Conservation (phyloP, 2,888 invertebrate species). For the Agonopterix alstromeriana region DNA sequence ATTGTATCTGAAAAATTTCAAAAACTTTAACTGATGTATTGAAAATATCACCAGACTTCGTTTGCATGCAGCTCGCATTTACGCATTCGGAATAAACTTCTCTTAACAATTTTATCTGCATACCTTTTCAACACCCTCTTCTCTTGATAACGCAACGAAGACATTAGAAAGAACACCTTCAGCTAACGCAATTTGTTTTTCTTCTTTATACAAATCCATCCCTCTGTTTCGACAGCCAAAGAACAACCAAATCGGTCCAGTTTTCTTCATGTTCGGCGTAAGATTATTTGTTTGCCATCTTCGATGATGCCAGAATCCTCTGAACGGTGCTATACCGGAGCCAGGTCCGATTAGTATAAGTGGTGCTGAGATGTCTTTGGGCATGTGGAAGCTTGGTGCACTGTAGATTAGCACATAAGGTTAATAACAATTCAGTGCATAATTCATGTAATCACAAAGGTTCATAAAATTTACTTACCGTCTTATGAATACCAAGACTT, state of each 20-base stretch:
- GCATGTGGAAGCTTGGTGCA: constrained; percentile 91
- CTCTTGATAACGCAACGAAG: constrained; percentile 89
- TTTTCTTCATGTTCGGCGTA: constrained; percentile 21
- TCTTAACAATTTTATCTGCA: no score
- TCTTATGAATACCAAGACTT: constrained; percentile 85
- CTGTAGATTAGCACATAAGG: constrained; percentile 52
- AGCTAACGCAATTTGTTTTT: constrained; percentile 83
- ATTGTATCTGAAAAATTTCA: no score
- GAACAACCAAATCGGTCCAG: constrained; percentile 84
- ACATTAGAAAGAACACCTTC: constrained; percentile 83
- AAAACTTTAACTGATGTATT: no score
- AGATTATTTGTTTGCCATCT: constrained; percentile 35
- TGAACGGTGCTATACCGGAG: constrained; percentile 95
- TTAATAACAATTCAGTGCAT: no score
- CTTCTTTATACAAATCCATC: constrained; percentile 89
- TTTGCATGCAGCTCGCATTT: no score
- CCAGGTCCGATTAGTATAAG: constrained; percentile 93
- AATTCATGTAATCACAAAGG: no score
- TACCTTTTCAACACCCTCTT: constrained; percentile 84
- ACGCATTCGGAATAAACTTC: no score
- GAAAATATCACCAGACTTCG: no score
- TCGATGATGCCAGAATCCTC: constrained; percentile 95
- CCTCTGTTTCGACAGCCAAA: constrained; percentile 89
- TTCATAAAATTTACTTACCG: constrained; percentile 68
- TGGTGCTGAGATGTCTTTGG: constrained; percentile 83